These are phyloP conservation scores for Pagetopsis macropterus DNA, from an alignment of 2,797 vertebrate genomes.

Conservation along the genomic window DNA sequence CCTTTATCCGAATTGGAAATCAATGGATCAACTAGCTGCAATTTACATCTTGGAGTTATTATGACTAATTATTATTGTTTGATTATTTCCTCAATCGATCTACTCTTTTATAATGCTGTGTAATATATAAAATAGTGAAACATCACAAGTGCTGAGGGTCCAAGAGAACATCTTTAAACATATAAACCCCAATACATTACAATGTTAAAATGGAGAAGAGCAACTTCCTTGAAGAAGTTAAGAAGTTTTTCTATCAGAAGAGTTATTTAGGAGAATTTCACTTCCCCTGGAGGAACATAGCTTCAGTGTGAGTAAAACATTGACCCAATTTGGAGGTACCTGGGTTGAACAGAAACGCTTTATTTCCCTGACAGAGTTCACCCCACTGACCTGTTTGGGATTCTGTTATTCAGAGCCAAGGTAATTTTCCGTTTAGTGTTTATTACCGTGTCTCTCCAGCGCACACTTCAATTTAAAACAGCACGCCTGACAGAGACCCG, in stretches of 20 bases:
- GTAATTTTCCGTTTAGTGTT: constrained; percentile 58
- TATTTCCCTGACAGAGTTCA: not conserved
- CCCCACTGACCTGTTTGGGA: not conserved
- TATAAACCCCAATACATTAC: too few relatives aligned
- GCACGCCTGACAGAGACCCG: constrained; percentile 47
- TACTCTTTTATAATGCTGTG: rapidly evolving
- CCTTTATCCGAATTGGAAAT: not conserved
- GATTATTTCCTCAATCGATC: not conserved
- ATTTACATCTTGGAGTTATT: not conserved
- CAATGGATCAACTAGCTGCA: not conserved
- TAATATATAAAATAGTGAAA: not conserved
- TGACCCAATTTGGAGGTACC: not conserved
- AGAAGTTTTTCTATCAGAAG: not conserved
- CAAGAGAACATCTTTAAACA: not conserved
- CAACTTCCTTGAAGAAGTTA: not conserved
- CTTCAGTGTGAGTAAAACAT: not conserved
- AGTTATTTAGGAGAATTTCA: not conserved
- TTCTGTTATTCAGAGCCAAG: constrained; percentile 31
- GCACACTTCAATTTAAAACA: constrained; percentile 51
- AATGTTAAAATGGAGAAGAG: too few relatives aligned
- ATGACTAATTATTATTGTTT: not conserved
- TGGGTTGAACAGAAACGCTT: not conserved
- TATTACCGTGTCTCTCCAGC: constrained; percentile 7
- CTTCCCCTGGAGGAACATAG: not conserved
- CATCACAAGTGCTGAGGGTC: not conserved